phyloP scores from a whole-genome alignment of 2,888 invertebrate genomes.

The Amiota minor region DNA sequence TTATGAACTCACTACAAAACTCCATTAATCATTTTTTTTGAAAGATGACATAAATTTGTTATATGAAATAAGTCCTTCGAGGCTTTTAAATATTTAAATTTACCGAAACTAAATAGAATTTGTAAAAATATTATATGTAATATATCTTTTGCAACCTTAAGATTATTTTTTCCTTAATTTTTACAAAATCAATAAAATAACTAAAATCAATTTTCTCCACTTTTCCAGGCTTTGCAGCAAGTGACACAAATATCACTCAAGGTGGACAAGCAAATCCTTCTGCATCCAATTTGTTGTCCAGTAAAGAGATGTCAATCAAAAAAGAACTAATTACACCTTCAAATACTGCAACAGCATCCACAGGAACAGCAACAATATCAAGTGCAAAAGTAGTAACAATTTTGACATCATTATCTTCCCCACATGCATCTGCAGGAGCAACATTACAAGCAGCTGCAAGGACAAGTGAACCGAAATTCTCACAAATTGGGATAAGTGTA shows the following conservation, averaged over 20 bases:
- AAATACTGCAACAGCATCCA: slow-evolving; percentile 51
- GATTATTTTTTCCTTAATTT: background rate
- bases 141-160: background rate
- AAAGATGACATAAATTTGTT: too few relatives aligned
- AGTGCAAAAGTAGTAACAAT: slow-evolving; percentile 16
- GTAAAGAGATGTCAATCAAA: slow-evolving; percentile 63
- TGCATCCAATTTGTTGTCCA: slow-evolving; percentile 43
- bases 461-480: slow-evolving; percentile 46
- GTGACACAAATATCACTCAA: slow-evolving; percentile 50
- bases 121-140: background rate
- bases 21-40: too few relatives aligned
- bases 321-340: slow-evolving; percentile 62
- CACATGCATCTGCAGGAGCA: slow-evolving; percentile 24
- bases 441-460: slow-evolving; percentile 12
- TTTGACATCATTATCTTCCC: slow-evolving; percentile 14
- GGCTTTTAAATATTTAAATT: too few relatives aligned
- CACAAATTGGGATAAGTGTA: slow-evolving; percentile 61
- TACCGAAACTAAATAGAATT: too few relatives aligned
- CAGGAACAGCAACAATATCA: slow-evolving; percentile 39
- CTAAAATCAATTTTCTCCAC: slow-evolving; percentile 21
- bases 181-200: background rate
- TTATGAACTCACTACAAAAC: too few relatives aligned
- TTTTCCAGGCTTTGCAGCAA: slow-evolving; percentile 51
- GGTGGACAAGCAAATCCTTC: slow-evolving; percentile 16
- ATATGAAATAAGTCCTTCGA: too few relatives aligned